Evolutionary conservation across 2,113 vertebrate species (phyloP), one percentile per base, ranked within the genome.

Genomic region (Rattus rattus): DNA sequence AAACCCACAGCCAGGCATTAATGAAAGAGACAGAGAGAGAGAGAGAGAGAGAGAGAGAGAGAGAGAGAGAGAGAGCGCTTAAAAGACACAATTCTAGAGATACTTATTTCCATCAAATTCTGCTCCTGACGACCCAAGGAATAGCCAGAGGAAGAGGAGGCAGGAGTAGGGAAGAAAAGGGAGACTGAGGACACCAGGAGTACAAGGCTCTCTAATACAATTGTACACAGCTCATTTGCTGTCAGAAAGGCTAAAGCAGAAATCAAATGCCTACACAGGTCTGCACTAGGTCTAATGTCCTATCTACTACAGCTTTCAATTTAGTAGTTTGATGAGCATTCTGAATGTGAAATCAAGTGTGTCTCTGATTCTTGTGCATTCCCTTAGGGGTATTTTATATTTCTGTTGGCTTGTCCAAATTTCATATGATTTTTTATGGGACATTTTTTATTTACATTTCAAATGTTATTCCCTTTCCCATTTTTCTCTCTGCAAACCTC

Each of bases 191-290:
- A 61, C n/a, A 3, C 2, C 1, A 56, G 17, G 12, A 28, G 12
- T 39, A 83, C 22, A 83, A 59, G 11, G 56, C 6, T n/a, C 22
- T 83, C 0, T 16, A 26, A 28, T 39, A 8, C 2, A 61, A 83
- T 7, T 9, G 56, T 61, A 22, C 22, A 61, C 3, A 61, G 22
- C 12, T 61, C 22, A 39, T 61, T 12, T 61, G 36, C 26, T 39
- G 6, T 61, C 20, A 39, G 2, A 61, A 56, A 59, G 20, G 26
- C n/a, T 59, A 22, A 39, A 39, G 6, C 36, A 61, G 7, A 56
- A 39, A 26, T n/a, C 12, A 26, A 5, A 5, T 20, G 7, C 12
- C 36, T 16, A 39, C 22, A 9, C 5, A 7, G 22, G 1, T 14
- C 11, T 61, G 2, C 12, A 61, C 13, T n/a, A 59, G 36, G 22